phyloP scores from a whole-genome alignment of 1,140 invertebrate species.

The Formica exsecta region DNA sequence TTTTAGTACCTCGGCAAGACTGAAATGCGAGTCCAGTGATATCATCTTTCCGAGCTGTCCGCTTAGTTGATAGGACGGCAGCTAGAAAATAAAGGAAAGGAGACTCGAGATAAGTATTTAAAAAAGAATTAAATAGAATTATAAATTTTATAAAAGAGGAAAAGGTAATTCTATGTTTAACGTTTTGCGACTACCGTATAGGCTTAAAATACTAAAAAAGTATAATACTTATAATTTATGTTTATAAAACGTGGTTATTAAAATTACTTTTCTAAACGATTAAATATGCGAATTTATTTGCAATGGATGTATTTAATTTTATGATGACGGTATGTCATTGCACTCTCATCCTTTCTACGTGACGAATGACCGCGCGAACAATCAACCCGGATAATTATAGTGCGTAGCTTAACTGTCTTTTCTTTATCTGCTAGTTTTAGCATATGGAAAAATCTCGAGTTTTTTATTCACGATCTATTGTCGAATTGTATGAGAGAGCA shows the following conservation, averaged over 20 bases:
- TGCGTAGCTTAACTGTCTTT: background rate
- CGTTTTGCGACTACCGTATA: background rate
- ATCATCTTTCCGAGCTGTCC: constrained; percentile 11
- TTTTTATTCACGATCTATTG: constrained; percentile 1
- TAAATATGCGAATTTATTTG: background rate
- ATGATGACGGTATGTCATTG: background rate
- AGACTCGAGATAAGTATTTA: background rate
- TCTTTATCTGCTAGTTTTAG: background rate
- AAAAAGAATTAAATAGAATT: constrained; percentile 16
- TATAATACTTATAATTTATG: background rate
- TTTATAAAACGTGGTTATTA: background rate
- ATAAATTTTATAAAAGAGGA: constrained; percentile 18
- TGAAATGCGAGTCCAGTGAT: constrained; percentile 30
- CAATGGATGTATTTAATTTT: background rate
- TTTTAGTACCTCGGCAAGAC: constrained; percentile 26
- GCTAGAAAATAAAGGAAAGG: constrained; percentile 12
- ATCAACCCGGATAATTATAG: background rate
- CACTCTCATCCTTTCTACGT: background rate
- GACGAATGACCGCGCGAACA: background rate
- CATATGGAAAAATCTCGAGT: background rate
- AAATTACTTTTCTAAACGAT: background rate
- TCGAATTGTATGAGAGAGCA: background rate
- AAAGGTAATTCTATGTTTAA: background rate
- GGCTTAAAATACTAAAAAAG: background rate
- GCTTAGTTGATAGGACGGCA: background rate